Evolutionary conservation across 2,888 invertebrate genomes (phyloP).

Genomic region (Eubasilissa splendida): DNA sequence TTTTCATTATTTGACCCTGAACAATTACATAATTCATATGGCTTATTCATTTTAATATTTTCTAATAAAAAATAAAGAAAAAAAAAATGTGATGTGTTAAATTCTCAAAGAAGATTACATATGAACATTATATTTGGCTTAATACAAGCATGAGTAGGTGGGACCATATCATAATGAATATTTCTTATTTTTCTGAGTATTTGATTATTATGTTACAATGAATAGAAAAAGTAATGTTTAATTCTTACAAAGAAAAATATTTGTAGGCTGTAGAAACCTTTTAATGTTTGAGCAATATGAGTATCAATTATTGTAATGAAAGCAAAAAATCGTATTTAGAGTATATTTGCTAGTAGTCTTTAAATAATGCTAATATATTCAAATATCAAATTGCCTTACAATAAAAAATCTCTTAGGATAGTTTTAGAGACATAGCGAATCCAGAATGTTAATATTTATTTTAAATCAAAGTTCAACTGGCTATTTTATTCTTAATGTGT

Average conservation of each 20-base stretch:
- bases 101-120: neutral
- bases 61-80: too few species aligned
- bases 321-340: conserved; percentile 16
- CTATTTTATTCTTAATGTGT: conserved; percentile 48
- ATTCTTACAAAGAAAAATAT: conserved; percentile 16
- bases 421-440: conserved; percentile 44
- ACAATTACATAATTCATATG: too few species aligned
- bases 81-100: neutral
- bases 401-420: conserved; percentile 46
- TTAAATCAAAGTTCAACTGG: conserved; percentile 43
- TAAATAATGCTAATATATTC: conserved; percentile 52
- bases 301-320: conserved; percentile 50
- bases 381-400: conserved; percentile 58
- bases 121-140: conserved; percentile 11
- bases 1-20: too few species aligned
- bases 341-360: conserved; percentile 48
- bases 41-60: too few species aligned
- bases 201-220: conserved; percentile 17
- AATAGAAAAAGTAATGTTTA: conserved; percentile 14
- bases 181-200: conserved; percentile 30
- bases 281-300: conserved; percentile 48
- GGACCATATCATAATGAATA: conserved; percentile 55
- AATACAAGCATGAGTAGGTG: conserved; percentile 41
- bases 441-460: conserved; percentile 44
- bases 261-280: conserved; percentile 33